These are phyloP conservation scores for Metacarcinus magister DNA, from an alignment of 2,888 invertebrate genomes.

Conservation along the genomic window DNA sequence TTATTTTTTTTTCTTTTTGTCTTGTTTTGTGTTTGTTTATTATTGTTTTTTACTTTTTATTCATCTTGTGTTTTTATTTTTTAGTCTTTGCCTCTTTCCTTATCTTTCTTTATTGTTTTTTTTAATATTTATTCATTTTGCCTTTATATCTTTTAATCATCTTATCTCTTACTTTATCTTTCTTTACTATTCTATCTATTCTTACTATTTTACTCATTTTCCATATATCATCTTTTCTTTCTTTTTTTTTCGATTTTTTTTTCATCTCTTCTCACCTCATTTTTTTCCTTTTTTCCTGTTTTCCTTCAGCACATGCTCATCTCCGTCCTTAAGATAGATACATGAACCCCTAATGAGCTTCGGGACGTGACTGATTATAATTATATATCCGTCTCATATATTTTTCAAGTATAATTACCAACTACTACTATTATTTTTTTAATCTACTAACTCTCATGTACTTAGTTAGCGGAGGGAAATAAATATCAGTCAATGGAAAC, in stretches of 20 bases:
- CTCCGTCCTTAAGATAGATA: neutral
- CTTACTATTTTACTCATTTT: neutral
- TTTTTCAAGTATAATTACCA: neutral
- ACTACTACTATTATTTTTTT: neutral
- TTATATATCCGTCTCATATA: neutral
- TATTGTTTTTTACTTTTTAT: neutral
- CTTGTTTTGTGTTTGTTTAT: neutral
- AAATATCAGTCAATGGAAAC: neutral
- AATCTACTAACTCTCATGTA: neutral
- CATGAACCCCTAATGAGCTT: neutral
- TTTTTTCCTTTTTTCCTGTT: neutral
- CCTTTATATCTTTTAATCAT: neutral
- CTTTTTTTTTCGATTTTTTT: too few relatives aligned
- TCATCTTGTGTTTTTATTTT: neutral
- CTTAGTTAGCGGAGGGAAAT: neutral
- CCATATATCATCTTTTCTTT: neutral
- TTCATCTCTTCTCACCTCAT: too few relatives aligned
- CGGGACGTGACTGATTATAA: neutral
- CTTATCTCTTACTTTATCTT: neutral
- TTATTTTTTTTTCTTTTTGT: neutral
- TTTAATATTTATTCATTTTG: neutral
- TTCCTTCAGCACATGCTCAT: neutral
- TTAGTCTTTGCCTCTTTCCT: neutral
- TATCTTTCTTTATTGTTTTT: neutral
- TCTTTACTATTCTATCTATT: neutral